These are phyloP conservation scores for Platanista minor DNA, from an alignment of 2,113 vertebrate genomes.

Conservation along the genomic window DNA sequence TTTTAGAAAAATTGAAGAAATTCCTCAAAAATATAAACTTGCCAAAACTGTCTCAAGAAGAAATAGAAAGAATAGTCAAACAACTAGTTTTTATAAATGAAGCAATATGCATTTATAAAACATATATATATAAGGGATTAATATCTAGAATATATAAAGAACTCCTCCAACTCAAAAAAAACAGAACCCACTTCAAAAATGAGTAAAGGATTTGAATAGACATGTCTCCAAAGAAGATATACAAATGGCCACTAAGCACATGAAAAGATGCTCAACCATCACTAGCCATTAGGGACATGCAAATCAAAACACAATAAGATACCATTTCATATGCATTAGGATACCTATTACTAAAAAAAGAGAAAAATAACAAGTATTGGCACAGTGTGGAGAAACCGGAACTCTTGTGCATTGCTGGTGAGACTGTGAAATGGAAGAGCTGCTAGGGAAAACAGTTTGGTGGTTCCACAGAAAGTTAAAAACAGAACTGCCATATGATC, in stretches of 20 bases:
- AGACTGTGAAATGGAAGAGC: background rate
- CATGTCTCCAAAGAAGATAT: background rate
- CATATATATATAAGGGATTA: background rate
- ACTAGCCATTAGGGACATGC: background rate
- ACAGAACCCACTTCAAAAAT: background rate
- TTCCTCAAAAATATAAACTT: background rate
- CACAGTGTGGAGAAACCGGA: background rate
- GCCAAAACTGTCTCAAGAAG: background rate
- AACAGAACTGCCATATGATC: background rate
- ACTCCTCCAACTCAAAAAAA: background rate
- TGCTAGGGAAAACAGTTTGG: background rate
- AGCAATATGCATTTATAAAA: background rate
- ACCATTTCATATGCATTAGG: background rate
- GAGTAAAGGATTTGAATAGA: background rate
- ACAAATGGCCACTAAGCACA: background rate
- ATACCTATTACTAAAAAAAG: background rate
- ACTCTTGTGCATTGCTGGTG: background rate
- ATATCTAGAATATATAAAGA: background rate
- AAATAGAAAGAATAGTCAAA: background rate
- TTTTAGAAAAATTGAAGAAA: background rate
- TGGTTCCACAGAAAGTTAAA: background rate
- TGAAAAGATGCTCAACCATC: background rate
- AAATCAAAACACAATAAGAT: background rate
- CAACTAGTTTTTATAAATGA: background rate
- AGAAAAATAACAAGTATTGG: background rate